phyloP scores from a whole-genome alignment of 2,797 vertebrate species.

The Oophaga sylvatica region DNA sequence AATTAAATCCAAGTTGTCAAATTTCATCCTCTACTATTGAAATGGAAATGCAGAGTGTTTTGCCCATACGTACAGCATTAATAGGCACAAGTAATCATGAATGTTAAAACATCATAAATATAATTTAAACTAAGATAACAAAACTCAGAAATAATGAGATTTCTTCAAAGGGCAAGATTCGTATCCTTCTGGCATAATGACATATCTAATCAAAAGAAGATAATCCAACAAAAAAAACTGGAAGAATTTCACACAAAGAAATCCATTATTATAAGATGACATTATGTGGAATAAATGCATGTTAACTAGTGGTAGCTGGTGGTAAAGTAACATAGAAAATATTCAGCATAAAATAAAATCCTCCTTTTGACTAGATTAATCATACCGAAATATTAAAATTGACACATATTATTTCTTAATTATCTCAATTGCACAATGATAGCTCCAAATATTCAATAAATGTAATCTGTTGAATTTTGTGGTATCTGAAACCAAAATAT shows the following conservation, averaged over 20 bases:
- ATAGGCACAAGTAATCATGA: not conserved
- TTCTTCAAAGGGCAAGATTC: constrained; percentile 36
- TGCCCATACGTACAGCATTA: not conserved
- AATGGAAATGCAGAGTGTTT: not conserved
- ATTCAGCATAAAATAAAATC: constrained; percentile 22
- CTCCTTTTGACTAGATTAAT: not conserved
- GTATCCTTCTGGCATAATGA: constrained; percentile 32
- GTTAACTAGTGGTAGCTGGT: constrained; percentile 12
- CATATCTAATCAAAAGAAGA: constrained; percentile 31
- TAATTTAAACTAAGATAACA: constrained; percentile 2
- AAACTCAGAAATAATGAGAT: constrained; percentile 25
- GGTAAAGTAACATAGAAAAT: constrained; percentile 15
- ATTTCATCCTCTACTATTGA: not conserved
- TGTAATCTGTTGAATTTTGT: no score
- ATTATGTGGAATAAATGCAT: constrained; percentile 37
- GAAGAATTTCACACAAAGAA: constrained; percentile 29
- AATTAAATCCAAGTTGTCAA: not conserved
- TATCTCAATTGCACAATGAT: not conserved
- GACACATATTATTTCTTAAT: not conserved
- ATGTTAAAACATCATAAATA: constrained; percentile 26
- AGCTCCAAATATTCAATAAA: not conserved
- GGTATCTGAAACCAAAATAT: no score
- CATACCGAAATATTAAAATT: not conserved
- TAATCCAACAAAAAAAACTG: constrained; percentile 25
- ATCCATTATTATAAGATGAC: constrained; percentile 29